Evolutionary conservation across 2,888 invertebrate species (phyloP).

Genomic region (Cephonodes hylas): DNA sequence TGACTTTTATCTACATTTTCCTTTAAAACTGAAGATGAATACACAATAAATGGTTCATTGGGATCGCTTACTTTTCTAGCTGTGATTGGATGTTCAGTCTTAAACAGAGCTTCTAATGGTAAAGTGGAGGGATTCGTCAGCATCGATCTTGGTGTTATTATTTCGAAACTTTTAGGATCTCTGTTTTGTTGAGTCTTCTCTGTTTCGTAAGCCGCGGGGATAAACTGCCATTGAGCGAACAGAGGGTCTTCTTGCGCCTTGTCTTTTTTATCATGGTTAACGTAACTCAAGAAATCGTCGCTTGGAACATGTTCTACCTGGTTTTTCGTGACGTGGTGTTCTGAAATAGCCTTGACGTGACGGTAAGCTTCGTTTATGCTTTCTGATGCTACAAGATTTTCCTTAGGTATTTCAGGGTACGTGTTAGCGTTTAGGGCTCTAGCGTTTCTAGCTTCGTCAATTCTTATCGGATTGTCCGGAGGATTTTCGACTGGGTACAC

Average conservation of each 20-base stretch:
- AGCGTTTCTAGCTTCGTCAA: constrained; percentile 76
- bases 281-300: constrained; percentile 64
- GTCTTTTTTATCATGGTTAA: constrained; percentile 64
- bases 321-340: constrained; percentile 31
- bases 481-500: constrained; percentile 75
- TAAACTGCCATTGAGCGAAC: constrained; percentile 65
- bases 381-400: constrained; percentile 74
- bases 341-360: constrained; percentile 52
- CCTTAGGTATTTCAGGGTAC: constrained; percentile 62
- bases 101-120: constrained; percentile 84
- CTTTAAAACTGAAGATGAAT: constrained; percentile 63
- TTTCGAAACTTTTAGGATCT: constrained; percentile 57
- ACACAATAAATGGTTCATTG: constrained; percentile 71
- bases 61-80: constrained; percentile 49
- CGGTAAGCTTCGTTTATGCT: constrained; percentile 76
- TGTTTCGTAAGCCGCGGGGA: constrained; percentile 75
- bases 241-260: constrained; percentile 44
- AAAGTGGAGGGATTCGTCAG: constrained; percentile 83
- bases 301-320: constrained; percentile 50
- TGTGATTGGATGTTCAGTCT: constrained; percentile 70
- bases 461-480: constrained; percentile 72
- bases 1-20: constrained; percentile 60
- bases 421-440: constrained; percentile 52
- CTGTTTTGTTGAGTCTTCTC: constrained; percentile 52
- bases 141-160: constrained; percentile 62